Evolutionary conservation across 1,140 invertebrate species (phyloP).

Genomic region (Himalopsyche phryganea): DNA sequence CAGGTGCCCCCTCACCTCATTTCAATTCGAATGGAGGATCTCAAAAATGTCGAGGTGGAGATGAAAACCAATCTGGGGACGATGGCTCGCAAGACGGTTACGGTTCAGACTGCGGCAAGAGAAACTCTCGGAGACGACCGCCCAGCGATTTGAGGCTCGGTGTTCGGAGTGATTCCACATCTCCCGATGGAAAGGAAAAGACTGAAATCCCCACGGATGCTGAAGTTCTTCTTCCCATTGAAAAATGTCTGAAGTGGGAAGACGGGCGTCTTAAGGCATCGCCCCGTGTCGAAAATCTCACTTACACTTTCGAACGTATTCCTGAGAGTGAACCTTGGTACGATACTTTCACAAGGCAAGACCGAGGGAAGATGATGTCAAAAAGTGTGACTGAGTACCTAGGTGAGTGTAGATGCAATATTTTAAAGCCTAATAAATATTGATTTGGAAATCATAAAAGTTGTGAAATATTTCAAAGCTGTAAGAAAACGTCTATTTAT

Average conservation of each 20-base stretch:
- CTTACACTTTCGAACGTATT: constrained; percentile 72
- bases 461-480: too few species aligned
- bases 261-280: constrained; percentile 52
- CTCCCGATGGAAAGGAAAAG: not conserved
- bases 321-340: constrained; percentile 74
- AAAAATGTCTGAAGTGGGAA: constrained; percentile 46
- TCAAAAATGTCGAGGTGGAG: constrained; percentile 1
- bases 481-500: too few species aligned
- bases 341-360: constrained; percentile 70
- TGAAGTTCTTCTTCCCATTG: constrained; percentile 16
- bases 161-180: not conserved
- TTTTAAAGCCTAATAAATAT: too few species aligned
- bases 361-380: constrained; percentile 60
- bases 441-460: too few species aligned
- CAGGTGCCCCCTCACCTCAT: constrained; percentile 27
- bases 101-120: constrained; percentile 5
- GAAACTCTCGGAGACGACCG: constrained; percentile 28
- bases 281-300: constrained; percentile 59
- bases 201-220: not conserved
- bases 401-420: too few species aligned
- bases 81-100: constrained; percentile 38
- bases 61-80: constrained; percentile 28
- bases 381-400: constrained; percentile 49
- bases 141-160: constrained; percentile 18
- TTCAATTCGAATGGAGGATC: too few species aligned